Conservation (phyloP, 2,888 invertebrate species). For the Drosophila anceps region DNA sequence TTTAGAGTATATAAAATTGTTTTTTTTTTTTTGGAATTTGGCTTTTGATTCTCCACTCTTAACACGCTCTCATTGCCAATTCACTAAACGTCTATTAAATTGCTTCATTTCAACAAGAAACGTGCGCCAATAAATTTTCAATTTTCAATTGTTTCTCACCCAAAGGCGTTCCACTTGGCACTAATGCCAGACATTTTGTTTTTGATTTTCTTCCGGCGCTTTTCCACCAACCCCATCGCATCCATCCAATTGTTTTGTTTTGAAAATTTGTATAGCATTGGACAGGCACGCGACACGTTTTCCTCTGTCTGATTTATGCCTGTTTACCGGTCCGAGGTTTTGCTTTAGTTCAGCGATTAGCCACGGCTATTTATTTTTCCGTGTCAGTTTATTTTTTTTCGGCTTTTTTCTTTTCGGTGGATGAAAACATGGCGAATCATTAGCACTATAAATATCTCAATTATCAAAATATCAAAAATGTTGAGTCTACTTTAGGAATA, state of each 20-base stretch:
- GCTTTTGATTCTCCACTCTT: background rate
- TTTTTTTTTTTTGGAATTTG: constrained; percentile 6
- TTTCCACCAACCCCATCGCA: background rate
- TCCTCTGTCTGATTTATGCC: constrained; percentile 62
- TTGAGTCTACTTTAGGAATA: constrained; percentile 5
- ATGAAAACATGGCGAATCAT: constrained; percentile 42
- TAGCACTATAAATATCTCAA: constrained; percentile 19
- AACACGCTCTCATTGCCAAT: constrained; percentile 8
- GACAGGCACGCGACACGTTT: constrained; percentile 64
- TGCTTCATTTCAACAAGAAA: constrained; percentile 32
- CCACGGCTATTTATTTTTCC: constrained; percentile 1
- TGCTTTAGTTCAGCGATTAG: constrained; percentile 20
- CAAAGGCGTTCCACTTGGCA: constrained; percentile 53
- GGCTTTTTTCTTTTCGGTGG: constrained; percentile 3
- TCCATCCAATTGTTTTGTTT: constrained; percentile 32
- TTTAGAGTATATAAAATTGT: background rate
- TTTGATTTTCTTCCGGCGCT: background rate
- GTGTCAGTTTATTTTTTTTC: background rate
- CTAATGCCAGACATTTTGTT: constrained; percentile 32
- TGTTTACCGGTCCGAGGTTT: constrained; percentile 49
- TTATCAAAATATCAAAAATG: constrained; percentile 41
- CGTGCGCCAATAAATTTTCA: constrained; percentile 46
- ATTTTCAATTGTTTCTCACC: constrained; percentile 45
- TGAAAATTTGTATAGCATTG: constrained; percentile 35
- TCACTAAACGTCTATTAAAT: constrained; percentile 52